Evolutionary conservation across 1,140 invertebrate species (phyloP), one percentile per base, ranked within the genome.

Genomic region (Drosophila ironensis): DNA sequence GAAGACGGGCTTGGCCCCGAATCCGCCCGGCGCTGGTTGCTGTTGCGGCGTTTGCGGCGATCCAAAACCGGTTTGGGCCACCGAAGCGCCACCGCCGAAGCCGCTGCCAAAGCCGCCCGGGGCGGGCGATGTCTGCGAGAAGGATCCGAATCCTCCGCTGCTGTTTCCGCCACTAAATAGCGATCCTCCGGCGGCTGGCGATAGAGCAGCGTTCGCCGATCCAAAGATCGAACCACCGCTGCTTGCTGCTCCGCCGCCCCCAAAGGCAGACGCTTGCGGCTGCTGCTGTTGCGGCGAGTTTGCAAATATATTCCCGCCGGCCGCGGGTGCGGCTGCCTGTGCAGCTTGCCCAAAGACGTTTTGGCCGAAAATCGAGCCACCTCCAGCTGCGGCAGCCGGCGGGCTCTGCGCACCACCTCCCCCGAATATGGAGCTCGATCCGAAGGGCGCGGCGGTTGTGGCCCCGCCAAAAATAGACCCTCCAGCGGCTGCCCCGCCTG

Each of bases 61-160:
- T 7, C 91, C 91, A 78, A 92, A 92, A 1, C 90, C 90, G 2
- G 84, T 57, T 33, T 89, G 88, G 14, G 87, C 68, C 7, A 90
- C 74, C 2, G 87, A 86, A 5, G 52, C 56, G 2, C 50, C 11
- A 44, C 71, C 74, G n/a, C 35, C 45, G 51, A 84, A 84, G 2
- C 72, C 78, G 40, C 88, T 74, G 56, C 73, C 80, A 45, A 84
- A 84, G 51, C 75, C 40, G 24, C 82, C 52, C 28, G 51, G 0
- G 6, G 68, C 20, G 0, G 67, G 47, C 5, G 70, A 16, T 27
- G 60, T 56, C 72, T 91, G 90, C 24, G 81, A 78, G 11, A 91
- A 89, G 11, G 89, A 75, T 22, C 88, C 88, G 51, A 90, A 90
- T n/a, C 75, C 80, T 22, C 48, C 60, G 11, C 60, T 35, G 60